Conservation (phyloP, 2,113 vertebrate species). For the Tamias sibiricus region DNA sequence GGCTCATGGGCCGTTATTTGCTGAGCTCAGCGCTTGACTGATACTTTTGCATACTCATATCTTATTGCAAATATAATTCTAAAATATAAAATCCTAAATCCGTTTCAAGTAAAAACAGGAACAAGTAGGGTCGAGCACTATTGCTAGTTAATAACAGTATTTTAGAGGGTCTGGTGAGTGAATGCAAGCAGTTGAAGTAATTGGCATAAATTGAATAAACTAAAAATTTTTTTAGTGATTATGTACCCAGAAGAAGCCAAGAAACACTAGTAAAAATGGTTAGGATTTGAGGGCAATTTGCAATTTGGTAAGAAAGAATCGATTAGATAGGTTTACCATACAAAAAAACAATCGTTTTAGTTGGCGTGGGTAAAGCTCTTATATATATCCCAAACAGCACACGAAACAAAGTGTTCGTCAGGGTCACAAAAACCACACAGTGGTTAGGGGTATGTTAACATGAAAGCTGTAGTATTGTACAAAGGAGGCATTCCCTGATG, state of each 20-base stretch:
- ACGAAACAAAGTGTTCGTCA: background rate
- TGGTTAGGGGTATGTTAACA: background rate
- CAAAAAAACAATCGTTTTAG: background rate
- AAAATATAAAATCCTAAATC: conserved; percentile 11
- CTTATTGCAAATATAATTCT: conserved; percentile 26
- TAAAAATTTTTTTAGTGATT: background rate
- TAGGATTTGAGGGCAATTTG: conserved; percentile 36
- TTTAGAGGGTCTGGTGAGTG: background rate
- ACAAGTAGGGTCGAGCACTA: background rate
- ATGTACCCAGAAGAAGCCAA: background rate
- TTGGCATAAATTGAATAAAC: background rate
- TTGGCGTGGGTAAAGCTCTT: background rate
- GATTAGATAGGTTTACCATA: background rate
- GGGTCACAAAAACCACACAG: background rate
- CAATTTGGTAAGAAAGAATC: conserved; percentile 26
- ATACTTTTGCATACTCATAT: background rate
- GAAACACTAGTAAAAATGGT: background rate
- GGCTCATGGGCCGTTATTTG: background rate
- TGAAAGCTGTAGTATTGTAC: background rate
- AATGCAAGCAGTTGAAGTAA: background rate
- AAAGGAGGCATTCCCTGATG: background rate
- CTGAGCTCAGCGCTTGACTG: background rate
- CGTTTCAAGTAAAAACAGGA: background rate
- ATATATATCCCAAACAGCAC: background rate
- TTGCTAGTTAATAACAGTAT: background rate